phyloP scores from a whole-genome alignment of 2,113 vertebrate species.

The Atractosteus spatula region DNA sequence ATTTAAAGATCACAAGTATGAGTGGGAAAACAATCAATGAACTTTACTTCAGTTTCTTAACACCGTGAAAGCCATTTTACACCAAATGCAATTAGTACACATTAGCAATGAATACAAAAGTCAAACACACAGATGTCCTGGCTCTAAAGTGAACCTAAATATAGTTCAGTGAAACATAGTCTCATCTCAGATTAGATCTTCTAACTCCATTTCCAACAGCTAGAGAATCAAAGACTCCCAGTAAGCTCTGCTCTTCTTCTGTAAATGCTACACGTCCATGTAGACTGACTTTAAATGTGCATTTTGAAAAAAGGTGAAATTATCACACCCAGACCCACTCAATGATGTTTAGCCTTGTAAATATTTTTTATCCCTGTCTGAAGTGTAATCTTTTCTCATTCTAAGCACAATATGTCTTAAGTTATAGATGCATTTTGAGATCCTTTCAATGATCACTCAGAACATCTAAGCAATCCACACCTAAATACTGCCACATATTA shows the following conservation, averaged over 20 bases:
- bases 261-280: slow-evolving; percentile 10
- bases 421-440: too few relatives aligned
- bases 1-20: too few relatives aligned
- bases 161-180: too few relatives aligned
- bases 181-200: too few relatives aligned
- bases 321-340: slow-evolving; percentile 22
- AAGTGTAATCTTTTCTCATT: slow-evolving; percentile 18
- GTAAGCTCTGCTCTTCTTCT: slow-evolving; percentile 10
- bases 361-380: slow-evolving; percentile 32
- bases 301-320: slow-evolving; percentile 22
- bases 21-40: too few relatives aligned
- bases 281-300: slow-evolving; percentile 11
- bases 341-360: slow-evolving; percentile 26
- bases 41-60: too few relatives aligned
- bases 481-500: neutral
- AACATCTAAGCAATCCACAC: neutral
- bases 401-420: slow-evolving; percentile 14
- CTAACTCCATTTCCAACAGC: neutral
- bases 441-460: neutral
- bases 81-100: too few relatives aligned
- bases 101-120: too few relatives aligned
- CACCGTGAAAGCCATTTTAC: too few relatives aligned
- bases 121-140: too few relatives aligned
- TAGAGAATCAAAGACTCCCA: slow-evolving; percentile 14
- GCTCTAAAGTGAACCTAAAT: too few relatives aligned